phyloP scores from a whole-genome alignment of 2,797 vertebrate species.

The Molossus alvarezi region DNA sequence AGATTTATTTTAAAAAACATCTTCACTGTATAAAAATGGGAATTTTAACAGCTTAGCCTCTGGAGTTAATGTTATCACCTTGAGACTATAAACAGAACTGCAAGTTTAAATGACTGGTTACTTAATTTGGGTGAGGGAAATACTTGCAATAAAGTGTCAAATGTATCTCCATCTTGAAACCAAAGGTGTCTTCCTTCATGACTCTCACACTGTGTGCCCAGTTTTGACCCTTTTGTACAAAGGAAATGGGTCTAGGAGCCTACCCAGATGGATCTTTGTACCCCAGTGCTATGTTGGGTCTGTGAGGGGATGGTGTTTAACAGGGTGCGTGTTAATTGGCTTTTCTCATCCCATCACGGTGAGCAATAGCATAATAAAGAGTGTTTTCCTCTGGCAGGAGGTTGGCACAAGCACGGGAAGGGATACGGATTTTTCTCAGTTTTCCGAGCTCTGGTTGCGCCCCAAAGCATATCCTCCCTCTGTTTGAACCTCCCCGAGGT shows the following conservation, averaged over 20 bases:
- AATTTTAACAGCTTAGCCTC: slow-evolving; percentile 59
- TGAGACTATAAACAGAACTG: slow-evolving; percentile 60
- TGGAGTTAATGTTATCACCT: slow-evolving; percentile 43
- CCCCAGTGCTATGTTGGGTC: background rate
- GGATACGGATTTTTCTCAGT: background rate
- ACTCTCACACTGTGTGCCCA: background rate
- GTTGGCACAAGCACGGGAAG: background rate
- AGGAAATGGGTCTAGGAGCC: background rate
- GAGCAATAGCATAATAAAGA: background rate
- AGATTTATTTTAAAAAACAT: slow-evolving; percentile 61
- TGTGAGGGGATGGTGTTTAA: background rate
- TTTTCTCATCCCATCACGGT: slow-evolving; percentile 1
- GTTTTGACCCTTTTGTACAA: background rate
- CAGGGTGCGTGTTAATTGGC: background rate
- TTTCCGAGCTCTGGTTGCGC: background rate
- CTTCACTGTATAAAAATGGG: slow-evolving; percentile 54
- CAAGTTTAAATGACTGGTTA: background rate
- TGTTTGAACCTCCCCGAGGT: background rate
- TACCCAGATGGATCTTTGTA: background rate
- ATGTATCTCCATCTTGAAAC: slow-evolving; percentile 34
- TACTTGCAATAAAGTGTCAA: slow-evolving; percentile 59
- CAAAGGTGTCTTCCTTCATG: background rate
- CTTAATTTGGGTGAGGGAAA: slow-evolving; percentile 23
- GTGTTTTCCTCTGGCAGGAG: background rate
- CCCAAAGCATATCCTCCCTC: background rate